Evolutionary conservation across 2,888 invertebrate species (phyloP), one percentile per base, ranked within the genome.

Genomic region (Troides helena): DNA sequence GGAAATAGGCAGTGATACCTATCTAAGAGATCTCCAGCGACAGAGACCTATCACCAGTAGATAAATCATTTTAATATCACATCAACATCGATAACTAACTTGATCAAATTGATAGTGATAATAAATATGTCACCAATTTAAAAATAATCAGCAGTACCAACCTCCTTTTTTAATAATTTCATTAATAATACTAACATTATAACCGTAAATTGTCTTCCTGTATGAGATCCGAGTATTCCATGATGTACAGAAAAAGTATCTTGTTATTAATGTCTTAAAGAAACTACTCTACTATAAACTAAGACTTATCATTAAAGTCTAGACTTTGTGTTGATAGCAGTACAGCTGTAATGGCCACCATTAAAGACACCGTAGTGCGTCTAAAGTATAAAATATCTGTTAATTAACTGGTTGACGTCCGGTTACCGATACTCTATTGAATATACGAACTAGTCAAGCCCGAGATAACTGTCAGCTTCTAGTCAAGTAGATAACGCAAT

Each of bases 361-460:
- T 53, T 53, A 46, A 46, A 53, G 53, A 53, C 53, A n/a, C 53
- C 53, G 53, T n/a, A n/a, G 4, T 18, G 53, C n/a, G 2, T 53
- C n/a, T 53, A n/a, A 18, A 8, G 53, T 53, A 53, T 53, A 18
- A 53, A 8, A 6, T 30, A 60, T 50, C 65, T 58, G 8, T 58
- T 66, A 66, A 66, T 60, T 50, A 46, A 50, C 65, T 46, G 18
- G 36, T 59, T 36, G 21, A 7, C 21, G 25, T 66, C 50, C 60
- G 50, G 21, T 66, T 23, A 30, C 10, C 56, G 53, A 46, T 21
- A 58, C 23, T 23, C 8, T 2, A 23, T 58, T 58, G 23, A 23
- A 58, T 12, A 58, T 23, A 23, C 12, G 23, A n/a, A 21, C 23
- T 23, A 58, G 23, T 23, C 57, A 23, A 58, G 2, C 14, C 23